Conservation (phyloP, 2,888 invertebrate species). For the Argyresthia goedartella region DNA sequence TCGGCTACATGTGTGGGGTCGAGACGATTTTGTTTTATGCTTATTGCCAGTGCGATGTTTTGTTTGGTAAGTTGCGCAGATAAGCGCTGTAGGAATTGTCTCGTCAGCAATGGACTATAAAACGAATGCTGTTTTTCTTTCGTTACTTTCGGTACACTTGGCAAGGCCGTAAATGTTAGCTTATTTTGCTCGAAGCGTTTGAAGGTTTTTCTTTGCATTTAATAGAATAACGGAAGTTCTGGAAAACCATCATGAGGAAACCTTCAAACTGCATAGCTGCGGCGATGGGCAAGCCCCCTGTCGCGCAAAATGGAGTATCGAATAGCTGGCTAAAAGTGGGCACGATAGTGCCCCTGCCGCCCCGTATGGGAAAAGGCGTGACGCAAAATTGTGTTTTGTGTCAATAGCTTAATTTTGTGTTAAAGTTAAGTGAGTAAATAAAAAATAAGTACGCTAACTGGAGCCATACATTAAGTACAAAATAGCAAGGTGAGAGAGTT, state of each 20-base stretch:
- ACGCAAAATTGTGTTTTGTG: too few relatives aligned
- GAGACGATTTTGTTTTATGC: conserved; percentile 70
- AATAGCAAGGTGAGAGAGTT: conserved; percentile 4
- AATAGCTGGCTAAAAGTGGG: too few relatives aligned
- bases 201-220: neutral
- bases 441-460: neutral
- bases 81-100: conserved; percentile 56
- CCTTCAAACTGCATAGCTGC: too few relatives aligned
- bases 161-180: too few relatives aligned
- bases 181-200: neutral
- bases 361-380: too few relatives aligned
- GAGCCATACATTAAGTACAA: neutral
- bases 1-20: conserved; percentile 64
- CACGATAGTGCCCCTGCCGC: too few relatives aligned
- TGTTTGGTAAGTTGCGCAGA: conserved; percentile 65
- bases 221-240: neutral
- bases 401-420: too few relatives aligned
- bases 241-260: too few relatives aligned
- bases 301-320: too few relatives aligned
- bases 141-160: neutral
- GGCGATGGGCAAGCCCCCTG: too few relatives aligned
- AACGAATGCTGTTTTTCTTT: neutral
- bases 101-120: conserved; percentile 21
- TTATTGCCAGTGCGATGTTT: conserved; percentile 66
- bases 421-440: neutral